Base-by-base conservation (phyloP, 2,113 vertebrate genomes). In the Onychostoma macrolepis region DNA sequence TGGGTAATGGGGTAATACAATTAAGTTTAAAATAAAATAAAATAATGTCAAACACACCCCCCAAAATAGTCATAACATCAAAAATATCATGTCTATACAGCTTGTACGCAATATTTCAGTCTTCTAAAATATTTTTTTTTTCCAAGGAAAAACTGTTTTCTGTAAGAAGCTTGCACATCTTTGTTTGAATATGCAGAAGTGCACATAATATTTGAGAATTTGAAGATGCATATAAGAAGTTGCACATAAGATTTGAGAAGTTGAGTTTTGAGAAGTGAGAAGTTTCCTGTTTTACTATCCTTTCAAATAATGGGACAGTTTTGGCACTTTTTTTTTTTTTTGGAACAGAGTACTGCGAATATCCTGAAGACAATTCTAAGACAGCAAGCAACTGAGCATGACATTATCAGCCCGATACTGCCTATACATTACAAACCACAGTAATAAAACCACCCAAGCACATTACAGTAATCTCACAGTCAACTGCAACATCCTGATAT, bases 371-470 rank as follows among this genome's bases (percentile, higher is more conserved):
- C 30, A 79, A 79, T 75, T n/a, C 9, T 13, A 33, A 56, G 19
- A 58, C 17, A 33, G 48, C 72, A 45, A 75, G n/a, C 24, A 75
- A 75, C 72, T 45, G 38, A 81, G 58, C 36, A 28, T 65, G 38
- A 45, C 26, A 36, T 43, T 58, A 81, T 43, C 53, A 41, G 26
- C 17, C 36, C 19, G 21, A 74, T 12, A 38, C 71, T 77, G 36
- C 45, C 45, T 50, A 33, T 80, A 61, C 53, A 80, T 65, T 13
- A 45, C n/a, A 83, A 50, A 80, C 50, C 77, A 58, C 30, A 36
- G 77, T 33, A 79, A 36, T 79, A 58, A 79, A 80, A 81, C 63
- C 58, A 65, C 38, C 63, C 79, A 28, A 43, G n/a, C 21, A 50
- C 43, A 50, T 83, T 8, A 83, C 19, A 33, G 19, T 24, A 69